Evolutionary conservation across 2,888 invertebrate genomes (phyloP), one percentile per base, ranked within the genome.

Genomic region (Atherix ibis): DNA sequence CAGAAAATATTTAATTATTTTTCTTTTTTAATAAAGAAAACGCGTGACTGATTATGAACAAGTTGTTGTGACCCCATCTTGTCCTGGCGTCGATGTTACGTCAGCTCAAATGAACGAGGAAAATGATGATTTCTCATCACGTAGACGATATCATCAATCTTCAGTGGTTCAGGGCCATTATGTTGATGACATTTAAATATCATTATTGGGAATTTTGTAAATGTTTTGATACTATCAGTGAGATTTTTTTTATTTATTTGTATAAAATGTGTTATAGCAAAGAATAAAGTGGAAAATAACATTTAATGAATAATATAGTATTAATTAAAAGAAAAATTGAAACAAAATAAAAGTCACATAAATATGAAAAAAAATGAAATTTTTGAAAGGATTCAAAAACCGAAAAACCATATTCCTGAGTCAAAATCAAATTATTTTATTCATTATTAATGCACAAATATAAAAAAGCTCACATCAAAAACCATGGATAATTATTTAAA

Each of bases 71-170:
- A 81, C 85, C 5, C 84, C 85, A 1, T 72, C 78, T 9, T 80
- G 82, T 57, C 76, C 80, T 0, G 79, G 77, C 35, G 73, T 87
- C 19, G 73, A 79, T 44, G 71, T 88, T 22, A 76, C 77, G 43
- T 78, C 87, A 35, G 77, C 89, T 39, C 84, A 92, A 52, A 64
- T 94, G 34, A 95, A 91, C 45, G 91, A 94, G 53, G 88, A 91
- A 52, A 95, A 94, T 60, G 82, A 83, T 60, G 95, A 95, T 62
- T 95, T 94, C 62, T 79, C 91, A 8, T 81, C 81, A 36, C 71
- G 95, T 43, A 76, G 85, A 47, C 75, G 88, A 44, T 95, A 92
- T 63, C 95, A 95, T 64, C 91, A 91, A 57, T 83, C 85, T 18
- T 76, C 84, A 1, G 76, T 82, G 4, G 73, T 85, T 24, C 78